These are phyloP conservation scores for Exephanes ischioxanthus DNA, from an alignment of 2,888 invertebrate species.

Conservation along the genomic window DNA sequence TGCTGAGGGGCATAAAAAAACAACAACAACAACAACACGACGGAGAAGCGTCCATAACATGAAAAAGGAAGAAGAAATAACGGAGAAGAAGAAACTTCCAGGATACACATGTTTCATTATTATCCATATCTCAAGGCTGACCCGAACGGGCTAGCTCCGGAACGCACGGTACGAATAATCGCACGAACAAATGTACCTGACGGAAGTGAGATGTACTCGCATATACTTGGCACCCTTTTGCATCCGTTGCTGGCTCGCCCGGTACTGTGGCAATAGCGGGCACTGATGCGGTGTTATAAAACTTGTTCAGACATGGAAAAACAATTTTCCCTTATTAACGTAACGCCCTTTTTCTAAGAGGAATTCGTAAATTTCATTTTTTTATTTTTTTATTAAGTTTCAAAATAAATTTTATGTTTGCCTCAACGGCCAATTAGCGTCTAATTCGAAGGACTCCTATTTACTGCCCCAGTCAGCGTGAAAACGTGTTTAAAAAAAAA, in stretches of 20 bases:
- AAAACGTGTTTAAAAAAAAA: neutral
- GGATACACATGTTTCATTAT: constrained; percentile 47
- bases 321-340: neutral
- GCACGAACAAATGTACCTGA: constrained; percentile 69
- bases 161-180: constrained; percentile 57
- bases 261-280: constrained; percentile 54
- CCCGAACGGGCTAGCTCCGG: constrained; percentile 5
- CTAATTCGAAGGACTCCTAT: too few species aligned
- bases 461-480: too few species aligned
- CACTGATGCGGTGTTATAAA: constrained; percentile 55
- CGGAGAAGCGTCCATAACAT: constrained; percentile 26
- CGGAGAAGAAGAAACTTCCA: constrained; percentile 45
- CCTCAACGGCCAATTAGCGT: too few species aligned
- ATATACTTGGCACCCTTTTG: constrained; percentile 82
- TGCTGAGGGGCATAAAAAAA: constrained; percentile 15
- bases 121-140: constrained; percentile 74
- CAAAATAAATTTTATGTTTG: too few species aligned
- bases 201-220: constrained; percentile 78
- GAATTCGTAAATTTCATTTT: too few species aligned
- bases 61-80: constrained; percentile 46
- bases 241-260: constrained; percentile 79
- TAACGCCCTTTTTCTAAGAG: neutral
- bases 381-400: too few species aligned
- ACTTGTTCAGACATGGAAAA: constrained; percentile 14
- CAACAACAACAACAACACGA: constrained; percentile 36